Base-by-base conservation (phyloP, 2,797 vertebrate species). In the Gymnodraco acuticeps region DNA sequence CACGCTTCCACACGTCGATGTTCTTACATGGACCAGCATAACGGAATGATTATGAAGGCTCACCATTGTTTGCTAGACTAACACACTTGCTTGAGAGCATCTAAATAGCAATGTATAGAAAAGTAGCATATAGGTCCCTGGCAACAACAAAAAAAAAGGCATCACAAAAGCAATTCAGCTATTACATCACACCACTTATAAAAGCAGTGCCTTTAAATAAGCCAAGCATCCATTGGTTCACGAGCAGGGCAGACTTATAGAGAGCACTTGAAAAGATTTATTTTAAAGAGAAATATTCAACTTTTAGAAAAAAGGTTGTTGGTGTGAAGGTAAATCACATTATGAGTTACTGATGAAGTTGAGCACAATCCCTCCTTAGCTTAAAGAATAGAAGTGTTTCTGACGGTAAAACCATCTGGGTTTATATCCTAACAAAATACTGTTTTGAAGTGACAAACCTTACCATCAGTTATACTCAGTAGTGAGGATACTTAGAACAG, bases 201-300 rank as follows among this genome's bases (percentile, higher is more conserved):
- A 77, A 86, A 85, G 19, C 60, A 54, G 50, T 64, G 71, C 41
- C 58, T 77, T 73, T 62, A 82, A 86, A 86, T 77, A 77, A 86
- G 64, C 48, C 60, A 12, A 48, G 65, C 56, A 80, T 62, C 48
- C 33, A 64, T 38, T 60, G 76, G 79, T 82, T 81, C 73, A 77
- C 51, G 64, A 75, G 47, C 19, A 46, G 61, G 48, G 38, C 63
- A 64, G 31, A 50, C 66, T 64, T 75, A 63, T 41, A 52, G 31
- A 23, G 60, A 73, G 45, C 15, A 70, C 70, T 43, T 75, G 20
- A 53, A 80, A 78, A 84, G 74, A 56, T 70, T 79, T 54, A 64
- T 64, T 66, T 15, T 15, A 17, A 82, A 77, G 67, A 59, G 5
- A 81, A 78, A 80, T 70, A 58, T 75, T 80, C 7, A 61, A 47